Conservation (phyloP, 2,113 vertebrate genomes). For the Vimba vimba region DNA sequence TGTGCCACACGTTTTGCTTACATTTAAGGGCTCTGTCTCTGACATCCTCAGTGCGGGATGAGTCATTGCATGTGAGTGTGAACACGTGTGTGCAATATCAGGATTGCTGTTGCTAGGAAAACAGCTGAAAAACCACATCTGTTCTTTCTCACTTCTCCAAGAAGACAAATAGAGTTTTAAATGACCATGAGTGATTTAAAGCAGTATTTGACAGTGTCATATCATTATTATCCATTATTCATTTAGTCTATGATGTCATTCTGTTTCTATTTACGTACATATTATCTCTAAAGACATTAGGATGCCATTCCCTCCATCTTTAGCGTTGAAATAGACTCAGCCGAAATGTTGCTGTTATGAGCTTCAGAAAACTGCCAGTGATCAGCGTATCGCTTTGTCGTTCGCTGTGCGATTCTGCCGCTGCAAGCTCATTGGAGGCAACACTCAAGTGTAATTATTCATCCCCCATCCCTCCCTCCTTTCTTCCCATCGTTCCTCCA, state of each 20-base stretch:
- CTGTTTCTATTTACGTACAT: not conserved
- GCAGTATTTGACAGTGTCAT: not conserved
- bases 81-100: not conserved
- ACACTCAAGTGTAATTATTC: slow-evolving; percentile 42
- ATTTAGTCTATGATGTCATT: not conserved
- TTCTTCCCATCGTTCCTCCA: not conserved
- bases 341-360: not conserved
- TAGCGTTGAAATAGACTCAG: not conserved
- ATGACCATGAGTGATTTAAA: not conserved
- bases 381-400: slow-evolving; percentile 23
- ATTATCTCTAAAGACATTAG: not conserved
- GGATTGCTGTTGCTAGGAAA: not conserved
- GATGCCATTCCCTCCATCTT: not conserved
- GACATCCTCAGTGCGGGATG: not conserved
- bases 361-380: slow-evolving; percentile 5
- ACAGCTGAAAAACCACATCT: not conserved
- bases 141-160: not conserved
- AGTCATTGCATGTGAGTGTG: slow-evolving; percentile 14
- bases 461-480: slow-evolving; percentile 27
- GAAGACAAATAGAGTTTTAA: not conserved
- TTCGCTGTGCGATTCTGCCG: not conserved
- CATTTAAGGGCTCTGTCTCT: not conserved
- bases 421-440: slow-evolving; percentile 11
- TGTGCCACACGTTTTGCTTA: too few relatives aligned
- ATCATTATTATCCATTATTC: not conserved